phyloP scores from a whole-genome alignment of 2,113 vertebrate species.

The Rhinogobius similis region DNA sequence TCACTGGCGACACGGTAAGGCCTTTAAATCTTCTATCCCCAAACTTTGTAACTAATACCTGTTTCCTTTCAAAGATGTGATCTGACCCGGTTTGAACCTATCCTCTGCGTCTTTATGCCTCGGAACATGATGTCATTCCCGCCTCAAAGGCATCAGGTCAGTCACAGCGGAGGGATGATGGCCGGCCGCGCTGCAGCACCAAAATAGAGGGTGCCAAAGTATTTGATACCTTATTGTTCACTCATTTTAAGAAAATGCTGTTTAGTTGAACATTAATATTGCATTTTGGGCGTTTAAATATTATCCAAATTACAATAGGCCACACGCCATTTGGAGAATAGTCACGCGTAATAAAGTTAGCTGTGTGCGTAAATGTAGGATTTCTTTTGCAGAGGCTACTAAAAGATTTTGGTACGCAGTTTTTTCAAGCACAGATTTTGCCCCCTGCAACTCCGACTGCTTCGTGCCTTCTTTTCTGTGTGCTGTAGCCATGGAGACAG shows the following conservation, averaged over 20 bases:
- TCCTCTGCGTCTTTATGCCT: conserved; percentile 1
- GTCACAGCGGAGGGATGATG: conserved; percentile 50
- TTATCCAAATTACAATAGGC: background rate
- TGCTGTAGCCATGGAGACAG: conserved; percentile 77
- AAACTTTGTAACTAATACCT: conserved; percentile 50
- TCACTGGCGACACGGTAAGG: conserved; percentile 63
- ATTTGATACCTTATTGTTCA: conserved; percentile 32
- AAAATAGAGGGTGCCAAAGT: conserved; percentile 61
- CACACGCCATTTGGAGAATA: background rate
- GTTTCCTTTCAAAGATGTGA: background rate
- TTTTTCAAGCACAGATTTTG: conserved; percentile 34
- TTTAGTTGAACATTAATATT: background rate
- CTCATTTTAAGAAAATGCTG: conserved; percentile 17
- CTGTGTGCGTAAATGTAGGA: conserved; percentile 8
- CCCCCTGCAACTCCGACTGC: conserved; percentile 40
- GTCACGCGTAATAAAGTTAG: conserved; percentile 6
- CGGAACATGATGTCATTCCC: conserved; percentile 45
- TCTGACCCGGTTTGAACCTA: conserved; percentile 29
- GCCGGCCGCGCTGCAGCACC: conserved; percentile 67
- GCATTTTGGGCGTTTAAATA: background rate
- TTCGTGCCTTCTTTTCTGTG: conserved; percentile 64
- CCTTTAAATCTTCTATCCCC: conserved; percentile 21
- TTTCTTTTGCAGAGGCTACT: conserved; percentile 5
- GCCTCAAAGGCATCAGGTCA: conserved; percentile 59
- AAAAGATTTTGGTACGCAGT: conserved; percentile 13